Evolutionary conservation across 1,140 invertebrate species (phyloP), one percentile per base, ranked within the genome.

Genomic region (Tetramorium parvispinum): DNA sequence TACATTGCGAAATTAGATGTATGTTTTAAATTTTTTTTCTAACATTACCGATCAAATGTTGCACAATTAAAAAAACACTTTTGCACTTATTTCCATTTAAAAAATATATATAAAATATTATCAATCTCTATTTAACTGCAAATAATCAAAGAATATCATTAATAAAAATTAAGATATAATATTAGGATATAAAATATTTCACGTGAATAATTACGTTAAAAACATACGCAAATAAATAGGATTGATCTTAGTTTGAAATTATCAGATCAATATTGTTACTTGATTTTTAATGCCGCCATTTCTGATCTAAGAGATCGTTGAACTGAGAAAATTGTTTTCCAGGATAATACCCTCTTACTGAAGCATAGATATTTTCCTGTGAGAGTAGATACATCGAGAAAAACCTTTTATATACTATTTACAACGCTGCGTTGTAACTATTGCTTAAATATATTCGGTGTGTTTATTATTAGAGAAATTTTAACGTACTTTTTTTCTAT

Each of bases 341-440:
- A 18, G 24, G 7, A 27, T 24, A 55, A 81, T 43, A 24, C 32
- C 21, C 8, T 55, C 16, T 55, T 13, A 8, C 10, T 55, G 37
- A 21, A n/a, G n/a, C 13, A 1, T 18, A 27, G 7, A 70, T 10
- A 57, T 71, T 82, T 53, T 57, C 27, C 32, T 46, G 46, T n/a
- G 16, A 53, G n/a, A n/a, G 11, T 55, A 59, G 11, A 71, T 46
- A 32, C 40, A 40, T 40, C n/a, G 13, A 24, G 66, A 46, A 57
- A 71, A 57, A 57, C 73, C 51, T 57, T 27, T 32, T 32, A 73
- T 24, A 32, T 11, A 32, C 24, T 40, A 82, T 73, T 82, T 82
- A 57, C 37, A 82, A 53, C 3, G n/a, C 21, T 68, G 32, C 16
- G 18, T 18, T n/a, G 57, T 49, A 7, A 13, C 24, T 37, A 78